Evolutionary conservation across 2,113 vertebrate species (phyloP).

Genomic region (Syngnathus typhle): DNA sequence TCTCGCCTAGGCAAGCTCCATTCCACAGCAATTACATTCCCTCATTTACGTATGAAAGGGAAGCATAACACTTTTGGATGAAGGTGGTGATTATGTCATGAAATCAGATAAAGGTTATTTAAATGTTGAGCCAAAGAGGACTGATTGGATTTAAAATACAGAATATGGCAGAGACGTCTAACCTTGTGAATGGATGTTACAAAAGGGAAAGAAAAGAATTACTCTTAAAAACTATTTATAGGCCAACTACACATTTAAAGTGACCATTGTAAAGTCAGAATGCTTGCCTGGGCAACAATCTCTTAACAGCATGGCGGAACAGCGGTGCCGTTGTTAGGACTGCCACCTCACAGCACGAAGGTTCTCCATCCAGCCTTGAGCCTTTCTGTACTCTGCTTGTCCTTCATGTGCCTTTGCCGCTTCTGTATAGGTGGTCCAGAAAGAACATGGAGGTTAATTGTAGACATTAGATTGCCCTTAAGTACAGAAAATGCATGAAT

Average conservation of each 20-base stretch:
- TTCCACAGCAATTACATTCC: no score
- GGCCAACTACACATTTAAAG: background rate
- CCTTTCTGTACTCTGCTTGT: background rate
- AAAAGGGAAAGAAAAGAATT: no score
- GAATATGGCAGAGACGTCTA: no score
- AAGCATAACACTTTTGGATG: no score
- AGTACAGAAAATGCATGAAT: background rate
- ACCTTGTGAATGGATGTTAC: no score
- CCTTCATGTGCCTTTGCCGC: background rate
- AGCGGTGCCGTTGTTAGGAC: background rate
- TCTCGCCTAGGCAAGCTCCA: no score
- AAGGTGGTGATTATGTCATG: no score
- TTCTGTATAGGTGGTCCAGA: background rate
- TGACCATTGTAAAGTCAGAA: background rate
- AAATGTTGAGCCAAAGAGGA: no score
- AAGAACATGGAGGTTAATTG: background rate
- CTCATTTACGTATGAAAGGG: no score
- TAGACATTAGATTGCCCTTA: background rate
- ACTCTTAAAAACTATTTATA: no score
- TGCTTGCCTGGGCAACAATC: background rate
- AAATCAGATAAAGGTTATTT: no score
- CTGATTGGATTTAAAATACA: no score
- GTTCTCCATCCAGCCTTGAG: background rate
- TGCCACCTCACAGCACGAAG: background rate
- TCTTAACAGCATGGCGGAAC: background rate